These are phyloP conservation scores for Elymnias hypermnestra DNA, from an alignment of 1,140 invertebrate species.

Conservation along the genomic window DNA sequence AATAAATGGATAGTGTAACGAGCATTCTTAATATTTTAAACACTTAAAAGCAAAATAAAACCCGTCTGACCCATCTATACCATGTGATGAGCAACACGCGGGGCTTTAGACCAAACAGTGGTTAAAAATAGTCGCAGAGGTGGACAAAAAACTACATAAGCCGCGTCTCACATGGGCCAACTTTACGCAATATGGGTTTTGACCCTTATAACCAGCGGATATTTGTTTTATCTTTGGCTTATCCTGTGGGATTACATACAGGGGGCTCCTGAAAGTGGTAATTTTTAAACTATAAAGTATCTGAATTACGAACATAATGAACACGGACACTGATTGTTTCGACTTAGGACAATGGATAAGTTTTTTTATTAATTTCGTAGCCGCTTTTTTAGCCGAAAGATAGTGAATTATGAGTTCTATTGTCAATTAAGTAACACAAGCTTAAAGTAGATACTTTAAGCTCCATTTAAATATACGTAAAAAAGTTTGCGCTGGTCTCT, in stretches of 20 bases:
- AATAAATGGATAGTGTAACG: too few relatives aligned
- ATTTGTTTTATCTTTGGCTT: constrained; percentile 65
- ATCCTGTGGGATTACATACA: constrained; percentile 52
- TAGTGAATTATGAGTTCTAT: too few relatives aligned
- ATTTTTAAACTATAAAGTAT: background rate
- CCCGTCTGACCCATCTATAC: constrained; percentile 11
- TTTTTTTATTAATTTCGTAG: too few relatives aligned
- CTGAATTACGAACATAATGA: too few relatives aligned
- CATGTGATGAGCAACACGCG: constrained; percentile 15
- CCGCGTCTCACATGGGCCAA: constrained; percentile 50
- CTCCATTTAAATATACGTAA: too few relatives aligned
- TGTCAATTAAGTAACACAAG: too few relatives aligned
- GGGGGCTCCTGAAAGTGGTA: constrained; percentile 21
- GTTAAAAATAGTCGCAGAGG: constrained; percentile 55
- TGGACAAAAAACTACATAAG: constrained; percentile 65
- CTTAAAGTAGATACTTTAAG: too few relatives aligned
- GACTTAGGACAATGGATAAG: too few relatives aligned
- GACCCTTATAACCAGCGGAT: constrained; percentile 65
- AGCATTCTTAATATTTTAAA: too few relatives aligned
- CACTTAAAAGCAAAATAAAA: background rate
- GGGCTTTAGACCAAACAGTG: constrained; percentile 38
- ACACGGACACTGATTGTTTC: too few relatives aligned
- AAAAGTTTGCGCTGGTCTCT: too few relatives aligned
- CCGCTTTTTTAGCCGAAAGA: too few relatives aligned
- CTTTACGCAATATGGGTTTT: constrained; percentile 71